These are phyloP conservation scores for Pampus argenteus DNA, from an alignment of 2,797 vertebrate genomes.

Conservation along the genomic window DNA sequence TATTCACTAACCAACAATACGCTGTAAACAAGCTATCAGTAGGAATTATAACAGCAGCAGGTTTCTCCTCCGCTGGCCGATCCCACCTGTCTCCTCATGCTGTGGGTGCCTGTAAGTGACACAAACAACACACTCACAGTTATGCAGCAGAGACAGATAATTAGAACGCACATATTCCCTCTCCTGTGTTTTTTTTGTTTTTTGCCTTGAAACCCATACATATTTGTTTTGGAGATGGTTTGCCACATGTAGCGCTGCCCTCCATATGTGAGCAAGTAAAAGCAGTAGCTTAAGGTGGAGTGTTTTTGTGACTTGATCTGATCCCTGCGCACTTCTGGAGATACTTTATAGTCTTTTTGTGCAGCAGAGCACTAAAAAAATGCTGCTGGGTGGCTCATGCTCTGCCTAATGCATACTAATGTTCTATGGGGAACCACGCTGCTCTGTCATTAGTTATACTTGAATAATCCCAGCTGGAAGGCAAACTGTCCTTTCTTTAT, in stretches of 20 bases:
- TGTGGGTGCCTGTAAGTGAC: slow-evolving; percentile 10
- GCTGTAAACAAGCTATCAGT: background rate
- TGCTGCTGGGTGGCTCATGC: slow-evolving; percentile 40
- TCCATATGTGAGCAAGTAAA: slow-evolving; percentile 1
- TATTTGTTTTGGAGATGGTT: background rate
- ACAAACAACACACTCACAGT: slow-evolving; percentile 15
- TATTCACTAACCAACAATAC: background rate
- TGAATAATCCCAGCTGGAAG: slow-evolving; percentile 63
- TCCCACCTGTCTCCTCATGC: background rate
- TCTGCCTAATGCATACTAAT: slow-evolving; percentile 53
- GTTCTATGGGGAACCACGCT: slow-evolving; percentile 60
- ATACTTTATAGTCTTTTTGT: background rate
- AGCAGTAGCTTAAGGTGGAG: background rate
- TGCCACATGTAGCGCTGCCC: background rate
- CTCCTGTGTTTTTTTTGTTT: background rate
- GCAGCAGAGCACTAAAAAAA: slow-evolving; percentile 7
- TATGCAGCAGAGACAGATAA: slow-evolving; percentile 8
- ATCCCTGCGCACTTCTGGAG: slow-evolving; percentile 1
- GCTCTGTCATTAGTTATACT: slow-evolving; percentile 68
- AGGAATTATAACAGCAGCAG: background rate
- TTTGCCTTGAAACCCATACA: background rate
- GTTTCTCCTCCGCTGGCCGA: background rate
- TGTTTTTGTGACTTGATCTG: background rate
- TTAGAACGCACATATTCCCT: slow-evolving; percentile 5
- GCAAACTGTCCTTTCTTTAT: slow-evolving; percentile 26